phyloP scores from a whole-genome alignment of 1,140 invertebrate species.

The Gerris buenoi region DNA sequence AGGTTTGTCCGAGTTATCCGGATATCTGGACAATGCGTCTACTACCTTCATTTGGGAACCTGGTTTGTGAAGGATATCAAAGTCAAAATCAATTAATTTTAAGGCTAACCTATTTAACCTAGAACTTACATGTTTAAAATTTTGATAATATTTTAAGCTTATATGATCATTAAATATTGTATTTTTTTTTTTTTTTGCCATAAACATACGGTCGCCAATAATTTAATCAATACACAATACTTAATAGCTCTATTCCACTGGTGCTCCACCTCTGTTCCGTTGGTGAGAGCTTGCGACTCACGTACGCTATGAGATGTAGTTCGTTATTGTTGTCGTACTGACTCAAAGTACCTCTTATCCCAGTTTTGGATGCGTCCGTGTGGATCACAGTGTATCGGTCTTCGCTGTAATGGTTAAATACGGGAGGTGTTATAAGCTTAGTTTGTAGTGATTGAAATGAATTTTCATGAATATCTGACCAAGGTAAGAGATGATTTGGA shows the following conservation, averaged over 20 bases:
- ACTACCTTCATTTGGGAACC: not conserved
- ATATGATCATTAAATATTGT: not conserved
- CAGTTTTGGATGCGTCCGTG: not conserved
- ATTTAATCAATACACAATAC: not conserved
- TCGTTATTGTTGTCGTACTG: not conserved
- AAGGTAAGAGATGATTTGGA: not conserved
- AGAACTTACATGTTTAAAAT: not conserved
- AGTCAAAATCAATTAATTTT: not conserved
- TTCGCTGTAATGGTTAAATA: not conserved
- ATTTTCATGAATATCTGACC: not conserved
- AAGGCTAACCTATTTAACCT: not conserved
- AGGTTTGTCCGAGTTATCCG: not conserved
- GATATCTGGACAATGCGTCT: not conserved
- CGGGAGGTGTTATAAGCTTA: not conserved
- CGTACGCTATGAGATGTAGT: not conserved
- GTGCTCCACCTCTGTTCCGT: not conserved
- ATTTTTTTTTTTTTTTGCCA: not conserved
- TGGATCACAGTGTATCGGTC: not conserved
- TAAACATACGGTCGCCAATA: not conserved
- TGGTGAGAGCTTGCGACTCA: not conserved
- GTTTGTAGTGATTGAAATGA: not conserved
- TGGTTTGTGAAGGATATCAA: not conserved
- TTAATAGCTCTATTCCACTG: not conserved
- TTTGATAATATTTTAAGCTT: not conserved
- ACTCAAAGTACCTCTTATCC: not conserved